phyloP scores from a whole-genome alignment of 2,797 vertebrate species.

The Acanthis flammea region DNA sequence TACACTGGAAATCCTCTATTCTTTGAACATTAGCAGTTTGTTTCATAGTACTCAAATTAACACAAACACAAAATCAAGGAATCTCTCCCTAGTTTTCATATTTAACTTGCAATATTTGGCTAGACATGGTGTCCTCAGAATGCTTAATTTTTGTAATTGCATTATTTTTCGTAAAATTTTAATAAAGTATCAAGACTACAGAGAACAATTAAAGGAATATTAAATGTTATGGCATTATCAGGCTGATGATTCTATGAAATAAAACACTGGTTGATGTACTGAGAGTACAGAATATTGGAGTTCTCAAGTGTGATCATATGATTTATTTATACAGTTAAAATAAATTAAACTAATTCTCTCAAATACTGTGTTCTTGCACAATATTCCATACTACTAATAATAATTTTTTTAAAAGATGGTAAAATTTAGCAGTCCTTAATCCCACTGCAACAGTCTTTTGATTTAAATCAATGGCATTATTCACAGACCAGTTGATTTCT shows the following conservation, averaged over 20 bases:
- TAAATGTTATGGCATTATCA: background rate
- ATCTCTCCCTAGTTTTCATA: background rate
- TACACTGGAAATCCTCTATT: background rate
- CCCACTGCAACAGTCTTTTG: background rate
- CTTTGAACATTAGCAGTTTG: background rate
- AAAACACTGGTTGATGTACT: background rate
- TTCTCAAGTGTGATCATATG: background rate
- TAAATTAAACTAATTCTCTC: background rate
- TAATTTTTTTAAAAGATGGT: background rate
- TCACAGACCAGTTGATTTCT: constrained; percentile 24
- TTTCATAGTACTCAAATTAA: background rate
- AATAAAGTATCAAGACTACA: background rate
- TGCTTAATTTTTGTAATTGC: background rate
- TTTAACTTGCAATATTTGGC: background rate
- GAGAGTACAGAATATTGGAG: background rate
- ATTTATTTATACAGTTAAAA: background rate
- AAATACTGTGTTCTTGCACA: background rate
- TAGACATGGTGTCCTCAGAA: background rate
- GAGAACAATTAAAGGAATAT: background rate
- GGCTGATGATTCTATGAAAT: background rate
- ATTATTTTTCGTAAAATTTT: background rate
- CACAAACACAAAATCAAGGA: background rate
- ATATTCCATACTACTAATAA: background rate
- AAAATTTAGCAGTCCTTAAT: background rate
- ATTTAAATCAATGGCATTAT: constrained; percentile 12